These are phyloP conservation scores for Cecropterus lyciades DNA, from an alignment of 1,140 invertebrate genomes.

Conservation along the genomic window DNA sequence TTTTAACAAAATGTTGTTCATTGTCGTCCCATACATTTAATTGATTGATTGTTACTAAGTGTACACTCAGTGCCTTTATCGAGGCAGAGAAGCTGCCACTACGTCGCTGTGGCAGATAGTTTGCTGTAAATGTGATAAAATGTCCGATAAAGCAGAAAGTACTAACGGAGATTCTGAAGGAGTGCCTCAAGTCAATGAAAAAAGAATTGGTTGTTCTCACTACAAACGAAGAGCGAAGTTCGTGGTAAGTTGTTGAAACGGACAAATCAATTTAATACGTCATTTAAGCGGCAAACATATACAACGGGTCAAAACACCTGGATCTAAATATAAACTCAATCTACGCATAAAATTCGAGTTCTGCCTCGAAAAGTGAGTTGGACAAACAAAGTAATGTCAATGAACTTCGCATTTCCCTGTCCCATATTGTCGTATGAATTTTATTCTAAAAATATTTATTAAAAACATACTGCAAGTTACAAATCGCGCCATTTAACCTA, in stretches of 20 bases:
- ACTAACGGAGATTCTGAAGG: conserved; percentile 50
- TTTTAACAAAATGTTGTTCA: conserved; percentile 47
- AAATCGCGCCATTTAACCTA: background rate
- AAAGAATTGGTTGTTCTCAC: conserved; percentile 89
- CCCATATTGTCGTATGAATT: conserved; percentile 4
- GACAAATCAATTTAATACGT: background rate
- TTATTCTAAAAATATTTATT: conserved; percentile 8
- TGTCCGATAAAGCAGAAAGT: conserved; percentile 57
- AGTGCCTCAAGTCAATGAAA: conserved; percentile 59
- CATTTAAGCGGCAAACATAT: background rate
- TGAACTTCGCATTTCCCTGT: conserved; percentile 44
- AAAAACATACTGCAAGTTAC: background rate
- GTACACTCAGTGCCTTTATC: conserved; percentile 37
- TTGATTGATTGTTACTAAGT: conserved; percentile 49
- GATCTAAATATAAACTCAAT: conserved; percentile 67
- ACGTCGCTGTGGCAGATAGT: conserved; percentile 18
- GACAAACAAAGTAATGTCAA: conserved; percentile 70
- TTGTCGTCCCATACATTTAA: conserved; percentile 46
- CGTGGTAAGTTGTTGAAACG: conserved; percentile 86
- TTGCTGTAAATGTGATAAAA: conserved; percentile 46
- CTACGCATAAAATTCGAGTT: conserved; percentile 53
- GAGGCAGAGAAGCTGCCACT: conserved; percentile 36
- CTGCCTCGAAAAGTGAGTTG: conserved; percentile 55
- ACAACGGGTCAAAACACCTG: conserved; percentile 48
- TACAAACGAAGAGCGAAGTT: conserved; percentile 93